Base-by-base conservation (phyloP, 2,888 invertebrate species). In the Rhyacophila evoluta region DNA sequence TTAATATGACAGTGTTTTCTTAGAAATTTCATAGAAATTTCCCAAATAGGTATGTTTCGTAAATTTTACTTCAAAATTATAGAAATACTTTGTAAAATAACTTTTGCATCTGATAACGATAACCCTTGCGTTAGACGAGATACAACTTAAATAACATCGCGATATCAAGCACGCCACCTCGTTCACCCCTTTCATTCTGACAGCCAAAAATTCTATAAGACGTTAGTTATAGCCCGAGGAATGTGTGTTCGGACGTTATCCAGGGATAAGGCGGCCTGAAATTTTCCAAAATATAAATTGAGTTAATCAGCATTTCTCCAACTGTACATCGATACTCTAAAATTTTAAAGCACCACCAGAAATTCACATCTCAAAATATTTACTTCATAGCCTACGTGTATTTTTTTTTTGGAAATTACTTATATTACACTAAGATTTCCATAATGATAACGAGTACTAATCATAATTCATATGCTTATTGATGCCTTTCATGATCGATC, bases 231-330 rank as follows among this genome's bases (percentile, higher is more conserved):
- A 72, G 76, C 15, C 76, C n/a, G n/a, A 72, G 72, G 76, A 76
- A 76, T 76, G 76, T 76, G 36, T 76, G 55, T 76, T 72, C 36
- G 76, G 71, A 75, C 67, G 74, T 75, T 68, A 69, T 75, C 75
- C 68, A 36, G 72, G 72, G 76, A 76, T 72, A 72, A 72, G 39
- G 33, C n/a, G 10, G 2, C 8, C 36, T 10, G 33, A 28, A 29
- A 68, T 36, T 71, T 76, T 68, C 69, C 27, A 29, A 55, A 78
- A 75, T 72, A 75, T 74, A 74, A 78, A 78, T 75, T 41, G 74
- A 37, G 28, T 19, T 70, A 74, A 72, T 29, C 29, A 55, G 55
- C 55, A 19, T 55, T 55, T 33, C 29, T 2, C 55, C 15, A 55
- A 55, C 55, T 33, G n/a, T n/a, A n/a, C n/a, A n/a, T n/a, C n/a